Conservation (phyloP, 2,888 invertebrate genomes). For the Limnephilus marmoratus region DNA sequence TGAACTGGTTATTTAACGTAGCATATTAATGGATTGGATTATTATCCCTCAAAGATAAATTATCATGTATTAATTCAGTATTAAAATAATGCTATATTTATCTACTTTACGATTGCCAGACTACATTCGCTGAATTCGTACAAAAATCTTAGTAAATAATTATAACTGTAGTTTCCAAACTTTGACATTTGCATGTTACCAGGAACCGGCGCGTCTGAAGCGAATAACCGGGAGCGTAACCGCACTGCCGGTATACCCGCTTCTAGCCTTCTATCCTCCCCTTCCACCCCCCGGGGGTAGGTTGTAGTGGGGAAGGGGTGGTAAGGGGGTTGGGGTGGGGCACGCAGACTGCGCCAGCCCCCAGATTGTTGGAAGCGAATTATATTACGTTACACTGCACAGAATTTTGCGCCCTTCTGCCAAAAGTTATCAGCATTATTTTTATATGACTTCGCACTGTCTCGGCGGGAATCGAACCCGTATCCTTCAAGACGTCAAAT, state of each 20-base stretch:
- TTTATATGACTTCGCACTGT: background rate
- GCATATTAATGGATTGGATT: too few species aligned
- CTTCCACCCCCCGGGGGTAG: background rate
- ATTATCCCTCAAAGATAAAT: too few species aligned
- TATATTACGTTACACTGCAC: slow-evolving; percentile 38
- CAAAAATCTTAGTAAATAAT: background rate
- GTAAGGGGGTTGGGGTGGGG: background rate
- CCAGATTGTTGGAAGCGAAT: slow-evolving; percentile 31
- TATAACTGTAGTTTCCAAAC: background rate
- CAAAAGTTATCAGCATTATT: background rate
- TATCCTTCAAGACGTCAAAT: background rate
- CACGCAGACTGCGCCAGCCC: slow-evolving; percentile 44
- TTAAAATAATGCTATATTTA: too few species aligned
- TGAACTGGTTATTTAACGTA: too few species aligned
- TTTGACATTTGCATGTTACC: background rate
- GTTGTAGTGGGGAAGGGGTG: background rate
- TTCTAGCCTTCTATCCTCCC: background rate
- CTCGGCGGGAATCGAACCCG: background rate
- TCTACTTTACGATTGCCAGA: background rate
- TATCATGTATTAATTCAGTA: too few species aligned
- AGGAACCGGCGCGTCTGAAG: slow-evolving; percentile 35
- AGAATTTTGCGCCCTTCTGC: slow-evolving; percentile 5
- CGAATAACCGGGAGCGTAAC: slow-evolving; percentile 15
- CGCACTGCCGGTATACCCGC: background rate
- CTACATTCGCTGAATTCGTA: background rate